Evolutionary conservation across 2,888 invertebrate species (phyloP), one percentile per base, ranked within the genome.

Genomic region (Coelopa pilipes): DNA sequence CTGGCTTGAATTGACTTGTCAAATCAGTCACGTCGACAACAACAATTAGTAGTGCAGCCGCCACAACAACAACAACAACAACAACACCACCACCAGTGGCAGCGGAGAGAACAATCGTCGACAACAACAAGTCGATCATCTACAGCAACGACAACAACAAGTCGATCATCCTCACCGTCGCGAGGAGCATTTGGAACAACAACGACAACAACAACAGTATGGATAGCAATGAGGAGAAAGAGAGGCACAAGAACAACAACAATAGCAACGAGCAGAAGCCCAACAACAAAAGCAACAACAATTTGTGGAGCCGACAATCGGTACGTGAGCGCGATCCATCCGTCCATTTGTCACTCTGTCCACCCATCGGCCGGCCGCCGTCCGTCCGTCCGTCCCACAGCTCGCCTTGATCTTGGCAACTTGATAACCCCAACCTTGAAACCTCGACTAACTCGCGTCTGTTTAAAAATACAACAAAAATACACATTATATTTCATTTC

Each of bases 371-470:
- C 24, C 62, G 62, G 34, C 62, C 13, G 34, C 70, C 10, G 12
- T 49, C 15, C 34, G 45, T 60, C 49, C 62, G 21, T 19, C 17
- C 19, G 17, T 67, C 55, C 70, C 78, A 73, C 77, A 74, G 77
- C 73, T 78, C 75, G 79, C 84, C 84, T 84, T 84, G 84, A 84
- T 84, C 84, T 84, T 84, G 84, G 81, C 83, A 85, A 84, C 81
- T 81, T 84, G 84, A 84, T 85, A 84, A 85, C 85, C 83, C 82
- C 81, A 84, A 84, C 84, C 85, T 70, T 70, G 70, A 70, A 70
- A 70, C 50, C 62, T 59, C 59, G 70, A 70, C 70, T 70, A 19
- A 59, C 45, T 59, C 70, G 47, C 62, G 62, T 49, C 50, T 49
- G 62, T 60, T 62, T n/a, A 59, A 21, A 70, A 60, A 24, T 34